Evolutionary conservation across 2,888 invertebrate genomes (phyloP).

Genomic region (Brachyptera risi): DNA sequence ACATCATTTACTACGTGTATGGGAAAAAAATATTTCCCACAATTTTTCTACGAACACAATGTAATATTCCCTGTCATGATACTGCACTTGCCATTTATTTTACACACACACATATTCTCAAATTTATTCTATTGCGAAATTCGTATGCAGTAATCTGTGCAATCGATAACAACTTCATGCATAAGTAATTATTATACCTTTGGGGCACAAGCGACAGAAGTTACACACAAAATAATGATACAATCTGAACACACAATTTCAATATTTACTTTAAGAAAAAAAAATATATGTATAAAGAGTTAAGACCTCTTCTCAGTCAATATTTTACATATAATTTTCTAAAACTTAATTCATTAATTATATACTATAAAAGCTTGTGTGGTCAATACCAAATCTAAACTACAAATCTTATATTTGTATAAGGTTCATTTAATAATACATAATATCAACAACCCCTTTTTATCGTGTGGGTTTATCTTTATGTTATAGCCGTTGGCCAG

Average conservation of each 20-base stretch:
- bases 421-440: constrained; percentile 12
- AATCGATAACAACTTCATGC: no score
- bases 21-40: no score
- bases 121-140: no score
- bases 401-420: constrained; percentile 17
- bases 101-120: no score
- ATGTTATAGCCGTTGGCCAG: not conserved
- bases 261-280: constrained; percentile 18
- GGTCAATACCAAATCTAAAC: constrained; percentile 10
- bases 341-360: constrained; percentile 6
- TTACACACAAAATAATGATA: not conserved
- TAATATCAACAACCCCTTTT: constrained; percentile 7
- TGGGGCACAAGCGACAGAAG: constrained; percentile 5
- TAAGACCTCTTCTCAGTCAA: not conserved
- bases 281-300: no score
- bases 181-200: not conserved
- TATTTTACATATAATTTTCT: constrained; percentile 17
- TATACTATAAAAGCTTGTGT: constrained; percentile 6
- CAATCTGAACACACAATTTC: not conserved
- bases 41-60: no score
- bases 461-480: constrained; percentile 3
- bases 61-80: no score
- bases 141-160: no score
- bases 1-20: no score
- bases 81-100: no score